Base-by-base conservation (phyloP, 2,113 vertebrate genomes). In the Sigmodon hispidus region DNA sequence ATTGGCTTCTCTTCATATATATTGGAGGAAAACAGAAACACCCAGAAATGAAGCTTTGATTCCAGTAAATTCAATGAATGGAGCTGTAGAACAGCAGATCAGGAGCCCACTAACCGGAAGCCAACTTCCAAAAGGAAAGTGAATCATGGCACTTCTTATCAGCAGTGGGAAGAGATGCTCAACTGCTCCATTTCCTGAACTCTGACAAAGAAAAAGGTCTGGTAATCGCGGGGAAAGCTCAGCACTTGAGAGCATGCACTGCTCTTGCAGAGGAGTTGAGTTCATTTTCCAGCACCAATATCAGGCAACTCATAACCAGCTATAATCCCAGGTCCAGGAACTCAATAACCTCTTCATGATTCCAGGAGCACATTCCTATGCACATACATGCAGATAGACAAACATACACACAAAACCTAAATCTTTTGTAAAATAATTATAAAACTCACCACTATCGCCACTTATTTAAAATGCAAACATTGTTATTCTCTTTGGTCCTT, bases 1-100 rank as follows among this genome's bases (percentile, higher is more conserved):
- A 0, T 94, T 94, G 96, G 97, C 96, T 94, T 63, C 75, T 3
- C 2, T 36, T 77, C 34, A 31, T 76, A 43, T 86, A 90, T 93
- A 16, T 84, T 75, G 59, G 76, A 95, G 92, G 81, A 91, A 97
- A 93, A 81, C 34, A 5, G 63, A 69, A 43, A 67, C 40, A 24
- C 50, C 87, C 67, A 63, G 72, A 59, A 57, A 88, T 43, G 29
- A 45, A 94, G 95, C 76, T n/a, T n/a, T 52, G 48, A 84, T 67
- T 96, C 87, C 31, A 88, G 50, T 87, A 73, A 92, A 72, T 83
- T 69, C 89, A 80, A 57, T 48, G 63, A 91, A 65, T 36, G n/a
- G 13, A 75, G 77, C 88, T 73, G 59, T 45, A 45, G 55, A 85
- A 31, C 10, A 72, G 52, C 36, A 45, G 79, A 73, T 83, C 80